Base-by-base conservation (phyloP, 2,113 vertebrate genomes). In the Pangasianodon hypophthalmus region DNA sequence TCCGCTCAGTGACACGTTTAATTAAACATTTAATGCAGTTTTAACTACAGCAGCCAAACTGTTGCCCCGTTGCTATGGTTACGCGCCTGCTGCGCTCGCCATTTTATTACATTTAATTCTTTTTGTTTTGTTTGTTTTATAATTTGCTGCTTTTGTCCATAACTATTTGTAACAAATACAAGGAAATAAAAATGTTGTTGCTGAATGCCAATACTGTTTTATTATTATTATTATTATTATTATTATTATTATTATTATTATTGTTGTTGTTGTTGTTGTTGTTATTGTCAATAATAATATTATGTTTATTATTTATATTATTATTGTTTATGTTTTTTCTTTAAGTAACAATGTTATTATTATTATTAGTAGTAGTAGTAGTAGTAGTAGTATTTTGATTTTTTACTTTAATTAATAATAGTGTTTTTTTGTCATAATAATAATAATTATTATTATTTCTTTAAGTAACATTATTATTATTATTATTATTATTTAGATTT, bases 21-120 rank as follows among this genome's bases (percentile, higher is more conserved):
- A 48, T 32, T 69, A 52, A 9, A 37, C 3, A 21, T 19, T 24
- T 0, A n/a, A 19, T 64, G 10, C 9, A 62, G 91, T 87, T 93
- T 93, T 58, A 60, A 1, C 4, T 1, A 10, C 7, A 62, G 86
- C 88, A 37, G 2, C 88, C 54, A n/a, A 6, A 60, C 7, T 88
- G 94, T 95, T 91, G 94, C 87, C 44, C 52, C 8, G 94, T 95
- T 90, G 90, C 94, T 92, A 95, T 94, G 91, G 95, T 79, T 92
- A 96, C 94, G n/a, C 37, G 7, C 24, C 0, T 56, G 18, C 29
- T 11, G 0, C 32, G 71, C 9, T 84, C 21, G 2, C 41, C 0
- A 10, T n/a, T 19, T 75, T 52, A 18, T 1, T 29, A 11, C 7
- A 16, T 0, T 48, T 26, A 37, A 37, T 41, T 67, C 4, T 56